phyloP scores from a whole-genome alignment of 92 coral and sea anemone species.

The Palythoa grandiflora region DNA sequence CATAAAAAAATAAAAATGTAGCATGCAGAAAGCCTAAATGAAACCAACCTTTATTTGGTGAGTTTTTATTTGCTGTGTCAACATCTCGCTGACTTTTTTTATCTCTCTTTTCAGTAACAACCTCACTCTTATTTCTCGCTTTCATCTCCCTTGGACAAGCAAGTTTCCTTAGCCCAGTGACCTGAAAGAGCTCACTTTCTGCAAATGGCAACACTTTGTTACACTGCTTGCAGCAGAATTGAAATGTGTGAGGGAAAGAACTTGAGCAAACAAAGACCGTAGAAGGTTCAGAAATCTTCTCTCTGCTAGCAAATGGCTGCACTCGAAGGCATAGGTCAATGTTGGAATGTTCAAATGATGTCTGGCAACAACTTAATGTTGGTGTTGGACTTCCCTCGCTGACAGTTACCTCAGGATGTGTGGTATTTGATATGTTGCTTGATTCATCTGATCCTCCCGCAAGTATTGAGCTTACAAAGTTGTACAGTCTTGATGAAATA shows the following conservation, averaged over 20 bases:
- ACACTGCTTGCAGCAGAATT: slow-evolving; percentile 46
- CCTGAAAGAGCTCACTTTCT: slow-evolving; percentile 54
- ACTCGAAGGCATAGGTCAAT: slow-evolving; percentile 61
- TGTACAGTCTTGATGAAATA: slow-evolving; percentile 26
- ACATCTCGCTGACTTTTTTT: slow-evolving; percentile 14
- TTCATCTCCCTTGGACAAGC: slow-evolving; percentile 79
- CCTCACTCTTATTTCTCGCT: slow-evolving; percentile 39
- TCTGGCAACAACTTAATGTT: not conserved
- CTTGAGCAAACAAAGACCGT: slow-evolving; percentile 77
- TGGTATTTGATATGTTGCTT: not conserved
- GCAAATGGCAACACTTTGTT: slow-evolving; percentile 40
- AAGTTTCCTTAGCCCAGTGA: slow-evolving; percentile 62
- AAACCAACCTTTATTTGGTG: not conserved
- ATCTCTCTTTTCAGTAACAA: slow-evolving; percentile 22
- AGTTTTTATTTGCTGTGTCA: not conserved
- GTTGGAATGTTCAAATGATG: slow-evolving; percentile 36
- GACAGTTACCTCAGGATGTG: not conserved
- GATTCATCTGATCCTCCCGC: not conserved
- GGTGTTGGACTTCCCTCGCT: not conserved
- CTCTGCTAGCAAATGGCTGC: slow-evolving; percentile 34
- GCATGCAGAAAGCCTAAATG: not conserved
- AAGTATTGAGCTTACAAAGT: slow-evolving; percentile 17
- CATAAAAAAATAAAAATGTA: not conserved
- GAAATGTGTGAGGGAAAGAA: slow-evolving; percentile 51
- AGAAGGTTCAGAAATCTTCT: slow-evolving; percentile 62